A percentile compares a stretch with the other conserved stretches of the same genome.
Conservation (phyloP, 1,140 invertebrate species). For the honey bee (Apis mellifera) region DNA sequence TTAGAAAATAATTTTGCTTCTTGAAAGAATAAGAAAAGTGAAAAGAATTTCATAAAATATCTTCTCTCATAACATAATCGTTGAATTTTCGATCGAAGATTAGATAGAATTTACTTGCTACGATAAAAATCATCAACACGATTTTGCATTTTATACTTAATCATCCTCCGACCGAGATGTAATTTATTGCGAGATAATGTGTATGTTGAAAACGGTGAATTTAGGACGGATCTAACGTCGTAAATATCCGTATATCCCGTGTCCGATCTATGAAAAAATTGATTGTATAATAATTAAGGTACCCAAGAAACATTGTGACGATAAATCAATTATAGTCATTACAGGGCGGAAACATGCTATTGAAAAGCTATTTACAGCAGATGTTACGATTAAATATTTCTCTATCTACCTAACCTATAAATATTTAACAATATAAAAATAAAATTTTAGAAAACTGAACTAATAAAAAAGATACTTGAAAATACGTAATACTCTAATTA, state of each 20-base stretch:
- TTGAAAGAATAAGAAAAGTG: too few species aligned
- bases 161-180: not conserved
- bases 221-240: not conserved
- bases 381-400: not conserved
- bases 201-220: not conserved
- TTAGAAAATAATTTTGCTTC: too few species aligned
- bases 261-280: not conserved
- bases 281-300: not conserved
- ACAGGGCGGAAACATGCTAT: slow-evolving; percentile 2
- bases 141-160: not conserved
- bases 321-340: slow-evolving; percentile 8
- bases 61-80: too few species aligned
- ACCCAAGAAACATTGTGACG: not conserved
- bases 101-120: not conserved
- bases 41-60: too few species aligned
- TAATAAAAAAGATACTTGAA: too few species aligned
- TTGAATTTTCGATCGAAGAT: too few species aligned
- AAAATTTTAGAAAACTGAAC: not conserved
- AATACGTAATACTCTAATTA: too few species aligned
- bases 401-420: not conserved
- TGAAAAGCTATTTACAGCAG: not conserved
- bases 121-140: not conserved
- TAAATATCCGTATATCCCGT: not conserved
- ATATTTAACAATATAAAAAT: not conserved
- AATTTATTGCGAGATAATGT: not conserved